Evolutionary conservation across 1,140 invertebrate genomes (phyloP), one percentile per base, ranked within the genome.

Genomic region (Calosoma granatense): DNA sequence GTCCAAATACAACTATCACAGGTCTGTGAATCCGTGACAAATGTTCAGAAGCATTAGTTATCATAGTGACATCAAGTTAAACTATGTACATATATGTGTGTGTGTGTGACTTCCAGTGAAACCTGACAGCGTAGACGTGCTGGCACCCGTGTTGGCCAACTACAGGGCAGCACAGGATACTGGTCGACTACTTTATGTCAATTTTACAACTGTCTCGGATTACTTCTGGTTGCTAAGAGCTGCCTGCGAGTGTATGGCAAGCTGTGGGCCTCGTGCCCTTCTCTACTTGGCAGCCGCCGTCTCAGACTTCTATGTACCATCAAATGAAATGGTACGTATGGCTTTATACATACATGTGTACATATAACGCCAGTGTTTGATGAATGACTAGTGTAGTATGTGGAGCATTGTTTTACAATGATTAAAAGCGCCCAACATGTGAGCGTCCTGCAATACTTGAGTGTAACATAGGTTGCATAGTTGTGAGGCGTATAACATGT

Each of bases 241-340:
- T 20, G 84, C 86, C 55, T 88, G 91, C 64, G 81, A 88, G 71
- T 80, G 81, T 61, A 70, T 98, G 26, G 78, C 83, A 22, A 68
- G 74, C 22, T 76, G 88, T 15, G 84, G 84, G 22, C 69, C 81
- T 2, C 76, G 76, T 26, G 90, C 86, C 0, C 72, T 98, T 59
- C 72, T 99, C 0, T 99, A 97, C 74, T 79, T 99, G 56, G 95
- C 96, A 22, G 97, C 97, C 17, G 97, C 97, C 14, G 97, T 98
- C 0, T 97, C 96, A 1, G 97, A 99, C 74, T 99, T 99, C 79
- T 98, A 98, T 72, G 86, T 99, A 72, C 94, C 94, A 51, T 82
- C 86, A 60, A 84, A 88, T 70, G 78, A 94, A 79, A 88, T 98
- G 86, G 93, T 95, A 74, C 80, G 72, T n/a, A n/a, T n/a, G n/a